These are phyloP conservation scores for Heliconius sara DNA, from an alignment of 2,888 invertebrate species.

Conservation along the genomic window DNA sequence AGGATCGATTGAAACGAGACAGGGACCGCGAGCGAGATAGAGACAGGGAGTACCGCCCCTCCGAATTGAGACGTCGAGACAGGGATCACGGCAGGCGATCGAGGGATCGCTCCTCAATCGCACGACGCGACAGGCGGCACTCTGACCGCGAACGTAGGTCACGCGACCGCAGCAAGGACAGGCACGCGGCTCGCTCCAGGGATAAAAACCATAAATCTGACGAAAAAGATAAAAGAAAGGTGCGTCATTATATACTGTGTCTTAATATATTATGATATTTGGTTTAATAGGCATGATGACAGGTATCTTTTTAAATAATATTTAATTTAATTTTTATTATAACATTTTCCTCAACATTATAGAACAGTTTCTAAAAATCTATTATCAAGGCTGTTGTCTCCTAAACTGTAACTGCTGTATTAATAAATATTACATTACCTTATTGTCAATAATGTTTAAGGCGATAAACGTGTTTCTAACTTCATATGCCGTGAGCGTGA, in stretches of 20 bases:
- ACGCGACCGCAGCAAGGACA: constrained; percentile 56
- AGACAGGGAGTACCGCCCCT: constrained; percentile 52
- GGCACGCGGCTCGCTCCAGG: constrained; percentile 62
- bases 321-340: too few relatives aligned
- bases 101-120: constrained; percentile 53
- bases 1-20: constrained; percentile 51
- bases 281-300: too few relatives aligned
- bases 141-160: constrained; percentile 61
- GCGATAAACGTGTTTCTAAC: background rate
- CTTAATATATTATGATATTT: too few relatives aligned
- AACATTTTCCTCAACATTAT: too few relatives aligned
- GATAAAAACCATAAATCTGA: constrained; percentile 60
- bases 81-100: constrained; percentile 51
- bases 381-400: too few relatives aligned
- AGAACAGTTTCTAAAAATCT: too few relatives aligned
- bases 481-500: background rate
- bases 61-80: constrained; percentile 52
- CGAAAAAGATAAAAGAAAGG: constrained; percentile 59
- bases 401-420: too few relatives aligned
- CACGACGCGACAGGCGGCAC: constrained; percentile 52
- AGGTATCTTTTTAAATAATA: too few relatives aligned
- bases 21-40: constrained; percentile 47
- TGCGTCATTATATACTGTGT: constrained; percentile 46
- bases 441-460: background rate
- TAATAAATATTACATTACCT: background rate